Evolutionary conservation across 2,888 invertebrate genomes (phyloP), one percentile per base, ranked within the genome.

Genomic region (Phaonia tiefii): DNA sequence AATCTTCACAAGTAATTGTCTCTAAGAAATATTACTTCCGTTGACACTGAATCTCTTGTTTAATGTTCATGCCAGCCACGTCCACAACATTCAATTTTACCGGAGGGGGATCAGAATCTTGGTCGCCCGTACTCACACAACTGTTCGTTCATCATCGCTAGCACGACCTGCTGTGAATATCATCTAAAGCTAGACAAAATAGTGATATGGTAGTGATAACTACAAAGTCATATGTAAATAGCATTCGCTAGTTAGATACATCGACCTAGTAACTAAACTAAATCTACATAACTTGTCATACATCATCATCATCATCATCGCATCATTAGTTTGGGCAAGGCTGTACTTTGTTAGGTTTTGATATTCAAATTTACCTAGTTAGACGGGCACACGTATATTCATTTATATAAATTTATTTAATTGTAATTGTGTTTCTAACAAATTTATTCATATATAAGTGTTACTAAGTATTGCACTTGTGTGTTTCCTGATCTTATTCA

Each of bases 21-120:
- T 80, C 49, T 75, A 69, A 79, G 86, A 88, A 88, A 87, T 86
- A 88, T 86, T 86, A 85, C 85, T 88, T 88, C 88, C 88, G 87
- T 86, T 88, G 89, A 86, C 88, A 87, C 86, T 88, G 89, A 87
- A 85, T 83, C 75, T 79, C 65, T n/a, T 73, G 73, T 75, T 78
- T 71, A 75, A 80, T 49, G 63, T 42, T 26, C 22, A 73, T 66
- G 65, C 46, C 22, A 63, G 22, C 63, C 63, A 39, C 22, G 60
- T 60, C 39, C 63, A 63, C 63, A 39, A 63, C 63, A 63, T 63
- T 63, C 63, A 63, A 13, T 39, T 22, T 11, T 8, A 7, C 49
- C 31, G 31, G 8, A 8, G 31, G 8, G 51, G 20, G 51, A 44
- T n/a, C 11, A 13, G 20, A 5, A 49, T 49, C 17, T 1, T 15